Percentiles rank a stretch among this genome's conserved stretches.
Conservation (phyloP, 1,140 invertebrate species). For the Pararge aegeria region DNA sequence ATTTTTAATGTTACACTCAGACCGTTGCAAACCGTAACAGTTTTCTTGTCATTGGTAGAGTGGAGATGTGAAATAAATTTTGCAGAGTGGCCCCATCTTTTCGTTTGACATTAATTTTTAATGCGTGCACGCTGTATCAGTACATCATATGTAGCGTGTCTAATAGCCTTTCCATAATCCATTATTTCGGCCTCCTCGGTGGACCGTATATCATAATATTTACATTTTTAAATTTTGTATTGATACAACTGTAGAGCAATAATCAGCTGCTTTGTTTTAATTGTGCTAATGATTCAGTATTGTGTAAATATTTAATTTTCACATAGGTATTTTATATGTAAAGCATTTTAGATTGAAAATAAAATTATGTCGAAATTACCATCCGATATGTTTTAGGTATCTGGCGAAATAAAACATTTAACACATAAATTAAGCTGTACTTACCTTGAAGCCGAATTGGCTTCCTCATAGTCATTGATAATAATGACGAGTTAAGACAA, state of each 20-base stretch:
- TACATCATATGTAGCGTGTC: conserved; percentile 69
- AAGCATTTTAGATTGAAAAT: no score
- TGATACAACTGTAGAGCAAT: no score
- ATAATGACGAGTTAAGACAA: conserved; percentile 77
- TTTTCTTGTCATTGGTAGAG: conserved; percentile 78
- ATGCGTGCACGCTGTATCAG: conserved; percentile 61
- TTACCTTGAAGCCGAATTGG: conserved; percentile 69
- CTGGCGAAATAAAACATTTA: conserved; percentile 19
- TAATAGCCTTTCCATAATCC: conserved; percentile 54
- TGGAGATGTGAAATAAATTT: conserved; percentile 78
- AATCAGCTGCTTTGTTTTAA: no score
- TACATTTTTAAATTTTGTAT: no score
- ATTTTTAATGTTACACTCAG: conserved; percentile 79
- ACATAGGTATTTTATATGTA: no score
- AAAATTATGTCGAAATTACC: conserved; percentile 13
- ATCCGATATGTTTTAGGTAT: background rate
- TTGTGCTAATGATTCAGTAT: no score
- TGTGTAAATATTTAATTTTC: no score
- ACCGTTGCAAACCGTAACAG: conserved; percentile 78
- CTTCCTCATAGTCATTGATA: conserved; percentile 67
- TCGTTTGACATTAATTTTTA: conserved; percentile 76
- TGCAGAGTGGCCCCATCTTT: conserved; percentile 79
- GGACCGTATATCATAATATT: no score
- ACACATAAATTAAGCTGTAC: conserved; percentile 50
- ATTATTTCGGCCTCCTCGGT: background rate